Conservation (phyloP, 2,888 invertebrate genomes). For the Drosophila borborema region DNA sequence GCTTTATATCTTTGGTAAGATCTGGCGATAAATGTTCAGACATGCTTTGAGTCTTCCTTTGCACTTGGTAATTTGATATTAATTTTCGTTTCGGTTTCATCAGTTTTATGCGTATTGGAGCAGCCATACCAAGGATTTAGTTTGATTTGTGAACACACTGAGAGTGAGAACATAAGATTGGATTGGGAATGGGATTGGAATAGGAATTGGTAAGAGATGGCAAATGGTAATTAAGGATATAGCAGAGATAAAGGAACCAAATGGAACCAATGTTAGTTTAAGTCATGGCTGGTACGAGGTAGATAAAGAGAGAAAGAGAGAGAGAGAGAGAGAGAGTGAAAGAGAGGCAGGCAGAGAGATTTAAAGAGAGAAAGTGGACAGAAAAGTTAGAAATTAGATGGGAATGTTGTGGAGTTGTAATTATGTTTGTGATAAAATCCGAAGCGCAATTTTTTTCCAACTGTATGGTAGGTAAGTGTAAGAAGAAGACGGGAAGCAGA, state of each 20-base stretch:
- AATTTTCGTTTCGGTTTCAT: background rate
- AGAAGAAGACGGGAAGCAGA: background rate
- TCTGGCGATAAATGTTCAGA: background rate
- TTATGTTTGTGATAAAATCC: conserved; percentile 80
- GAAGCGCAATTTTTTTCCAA: conserved; percentile 79
- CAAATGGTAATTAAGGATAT: conserved; percentile 29
- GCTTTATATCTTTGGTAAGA: background rate
- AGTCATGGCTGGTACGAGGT: conserved; percentile 17
- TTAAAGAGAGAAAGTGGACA: conserved; percentile 1
- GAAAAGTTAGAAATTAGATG: conserved; percentile 17
- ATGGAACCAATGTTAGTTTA: conserved; percentile 64
- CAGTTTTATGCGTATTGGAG: background rate
- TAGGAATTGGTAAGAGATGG: conserved; percentile 12
- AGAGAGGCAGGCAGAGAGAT: background rate
- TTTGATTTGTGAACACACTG: conserved; percentile 48
- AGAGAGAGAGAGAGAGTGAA: conserved; percentile 7
- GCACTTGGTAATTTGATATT: background rate
- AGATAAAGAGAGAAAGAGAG: conserved; percentile 8
- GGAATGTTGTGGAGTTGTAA: conserved; percentile 63
- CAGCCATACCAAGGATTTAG: conserved; percentile 6
- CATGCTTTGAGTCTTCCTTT: conserved; percentile 8
- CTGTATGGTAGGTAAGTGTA: conserved; percentile 69
- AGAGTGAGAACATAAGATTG: conserved; percentile 35
- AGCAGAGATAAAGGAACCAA: conserved; percentile 67
- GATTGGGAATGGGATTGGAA: background rate